phyloP scores from a whole-genome alignment of 2,113 vertebrate genomes.

The Sapajus apella region DNA sequence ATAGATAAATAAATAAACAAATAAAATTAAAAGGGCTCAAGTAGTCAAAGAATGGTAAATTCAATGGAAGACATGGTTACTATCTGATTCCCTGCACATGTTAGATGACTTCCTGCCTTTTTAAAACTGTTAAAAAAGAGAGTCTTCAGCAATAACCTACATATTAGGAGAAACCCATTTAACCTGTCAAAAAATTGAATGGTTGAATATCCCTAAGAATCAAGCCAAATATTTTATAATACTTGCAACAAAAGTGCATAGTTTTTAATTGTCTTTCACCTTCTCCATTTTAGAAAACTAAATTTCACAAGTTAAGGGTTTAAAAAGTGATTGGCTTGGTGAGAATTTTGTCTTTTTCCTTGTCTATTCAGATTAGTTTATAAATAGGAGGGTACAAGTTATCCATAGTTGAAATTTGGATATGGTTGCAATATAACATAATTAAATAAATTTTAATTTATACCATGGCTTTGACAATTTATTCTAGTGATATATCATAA shows the following conservation, averaged over 20 bases:
- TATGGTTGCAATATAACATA: background rate
- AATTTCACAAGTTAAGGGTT: background rate
- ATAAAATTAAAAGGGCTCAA: slow-evolving; percentile 31
- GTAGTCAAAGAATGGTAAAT: slow-evolving; percentile 67
- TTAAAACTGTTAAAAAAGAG: slow-evolving; percentile 69
- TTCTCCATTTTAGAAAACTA: background rate
- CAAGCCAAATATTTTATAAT: slow-evolving; percentile 56
- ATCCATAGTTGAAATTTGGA: background rate
- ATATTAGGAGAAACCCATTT: slow-evolving; percentile 75
- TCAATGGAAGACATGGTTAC: slow-evolving; percentile 26
- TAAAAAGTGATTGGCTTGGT: background rate
- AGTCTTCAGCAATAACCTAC: slow-evolving; percentile 70
- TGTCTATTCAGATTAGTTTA: background rate
- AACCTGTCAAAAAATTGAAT: slow-evolving; percentile 68
- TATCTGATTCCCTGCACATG: slow-evolving; percentile 63
- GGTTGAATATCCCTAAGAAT: slow-evolving; percentile 5
- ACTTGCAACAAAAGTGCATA: slow-evolving; percentile 1
- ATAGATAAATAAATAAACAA: too few species aligned
- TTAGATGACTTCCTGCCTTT: slow-evolving; percentile 74
- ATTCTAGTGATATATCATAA: background rate
- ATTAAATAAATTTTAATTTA: slow-evolving; percentile 8
- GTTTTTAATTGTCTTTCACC: background rate
- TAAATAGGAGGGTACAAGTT: background rate
- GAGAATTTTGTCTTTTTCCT: background rate
- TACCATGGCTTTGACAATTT: background rate